Evolutionary conservation across 1,140 invertebrate genomes (phyloP), one percentile per base, ranked within the genome.

Genomic region (Lordiphosa clarofinis): DNA sequence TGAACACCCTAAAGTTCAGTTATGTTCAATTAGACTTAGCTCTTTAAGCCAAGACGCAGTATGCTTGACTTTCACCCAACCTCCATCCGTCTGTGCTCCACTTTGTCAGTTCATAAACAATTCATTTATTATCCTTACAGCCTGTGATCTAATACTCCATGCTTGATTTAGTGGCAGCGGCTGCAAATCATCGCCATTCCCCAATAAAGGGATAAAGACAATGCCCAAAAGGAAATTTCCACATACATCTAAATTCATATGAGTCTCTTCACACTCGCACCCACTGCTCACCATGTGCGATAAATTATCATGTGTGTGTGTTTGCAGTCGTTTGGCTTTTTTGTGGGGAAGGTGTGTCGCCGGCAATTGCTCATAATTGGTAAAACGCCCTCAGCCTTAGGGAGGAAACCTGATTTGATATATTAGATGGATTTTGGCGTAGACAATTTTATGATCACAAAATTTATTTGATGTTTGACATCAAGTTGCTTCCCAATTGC

Each of bases 131-230:
- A 84, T 84, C 70, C 69, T 31, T 58, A 47, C 79, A 79, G 52
- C 33, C 61, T 73, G 76, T 63, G 78, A 87, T 87, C 63, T 76
- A 79, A 87, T 87, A 56, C 73, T 59, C 42, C 67, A 75, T 67
- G 72, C 74, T 75, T 87, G 84, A 87, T 87, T 87, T 87, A 87
- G 60, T 84, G 73, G 71, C 84, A 87, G 71, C 84, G 84, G 84
- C 84, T 87, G 84, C 84, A 87, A 87, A 84, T 87, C 84, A 87
- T 87, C 71, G 78, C 74, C 55, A 37, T 19, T 35, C 12, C 15
- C 44, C 33, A 42, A 11, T 56, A 70, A 84, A 79, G 76, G 78
- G 73, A 84, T 84, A 84, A 84, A 65, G 66, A 63, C 62, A 65
- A 66, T 61, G 24, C 24, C 24, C 24, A 28, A 28, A 28, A 28